Base-by-base conservation (phyloP, 1,140 invertebrate genomes). In the Saxidomus purpurata region DNA sequence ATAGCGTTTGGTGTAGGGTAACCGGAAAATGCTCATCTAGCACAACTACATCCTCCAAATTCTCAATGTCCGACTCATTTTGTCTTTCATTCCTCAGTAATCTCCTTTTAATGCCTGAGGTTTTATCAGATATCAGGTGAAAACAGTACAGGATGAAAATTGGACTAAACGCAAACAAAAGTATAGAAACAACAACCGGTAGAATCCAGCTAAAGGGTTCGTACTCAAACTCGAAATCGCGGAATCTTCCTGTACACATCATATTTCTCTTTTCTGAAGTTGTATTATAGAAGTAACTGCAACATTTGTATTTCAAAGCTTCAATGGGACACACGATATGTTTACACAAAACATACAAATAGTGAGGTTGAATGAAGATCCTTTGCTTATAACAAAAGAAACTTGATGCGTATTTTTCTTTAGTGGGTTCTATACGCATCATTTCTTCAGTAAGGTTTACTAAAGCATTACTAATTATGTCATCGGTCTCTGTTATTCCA, bases 121-220 rank as follows among this genome's bases (percentile, higher is more conserved):
- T 31, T 43, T 43, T 71, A 9, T 40, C 74, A 38, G 22, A 19
- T 25, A 87, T 11, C 25, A 36, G 15, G 34, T 49, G 71, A 0
- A 1, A 13, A 34, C 83, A 22, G 28, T 76, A 63, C 47, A 89
- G 40, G 15, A 89, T 28, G n/a, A 89, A 31, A 6, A 83, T 11
- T 6, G 87, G 87, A 36, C 25, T 76, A 43, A 55, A 89, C 2
- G 15, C 61, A 67, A 88, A 81, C 13, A 88, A 52, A 11, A 81
- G 13, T 17, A 69, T 15, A 13, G 86, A 67, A 15, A 81, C 61
- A 52, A 88, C 31, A 8, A 38, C 81, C 40, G 86, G 86, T 34
- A 80, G 52, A 36, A 88, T 81, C 86, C 86, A 88, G 74, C 61
- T 79, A 3, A 88, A 17, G 19, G 31, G 49, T 34, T 88, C 86